Base-by-base conservation (phyloP, 2,888 invertebrate genomes). In the Dryocosmus kuriphilus region DNA sequence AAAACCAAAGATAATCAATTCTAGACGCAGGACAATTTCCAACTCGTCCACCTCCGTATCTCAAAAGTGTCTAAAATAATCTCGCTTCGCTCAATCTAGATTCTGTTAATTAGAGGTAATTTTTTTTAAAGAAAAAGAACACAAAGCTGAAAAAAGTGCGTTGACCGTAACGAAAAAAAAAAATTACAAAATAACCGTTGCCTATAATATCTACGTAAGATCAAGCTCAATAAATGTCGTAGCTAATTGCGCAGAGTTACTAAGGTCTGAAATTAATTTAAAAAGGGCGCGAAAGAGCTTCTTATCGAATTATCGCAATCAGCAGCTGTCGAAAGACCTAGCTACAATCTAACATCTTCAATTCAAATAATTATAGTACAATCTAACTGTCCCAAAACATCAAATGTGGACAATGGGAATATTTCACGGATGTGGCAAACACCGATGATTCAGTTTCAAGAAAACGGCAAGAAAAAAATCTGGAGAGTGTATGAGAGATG, bases 161-260 rank as follows among this genome's bases (percentile, higher is more conserved):
- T 71, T 79, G 27, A 67, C 67, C 51, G 62, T 78, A 77, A 75
- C 79, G 77, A 77, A 61, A 71, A 80, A 76, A 80, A 62, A 76
- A 77, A 76, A 79, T 76, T 74, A 82, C 76, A 60, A 65, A 86
- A 85, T 88, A 87, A 88, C 85, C 85, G 85, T 90, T 89, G 89
- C 88, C 89, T 90, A 89, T 79, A 77, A 79, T 76, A 35, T 88
- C 83, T 89, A 89, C 84, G 84, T 89, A 90, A 90, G 88, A 87
- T 86, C 85, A 89, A 88, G 90, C 89, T 90, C 89, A 90, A 89
- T 89, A 88, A 89, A 83, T 90, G 88, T 89, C 82, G 84, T 89
- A 90, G 87, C 83, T 83, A 85, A 85, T 84, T 83, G 81, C 82
- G 79, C 35, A 76, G 79, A 79, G 77, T 82, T 80, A 79, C 71